Base-by-base conservation (phyloP, 2,888 invertebrate species). In the Alviniconcha strummeri region DNA sequence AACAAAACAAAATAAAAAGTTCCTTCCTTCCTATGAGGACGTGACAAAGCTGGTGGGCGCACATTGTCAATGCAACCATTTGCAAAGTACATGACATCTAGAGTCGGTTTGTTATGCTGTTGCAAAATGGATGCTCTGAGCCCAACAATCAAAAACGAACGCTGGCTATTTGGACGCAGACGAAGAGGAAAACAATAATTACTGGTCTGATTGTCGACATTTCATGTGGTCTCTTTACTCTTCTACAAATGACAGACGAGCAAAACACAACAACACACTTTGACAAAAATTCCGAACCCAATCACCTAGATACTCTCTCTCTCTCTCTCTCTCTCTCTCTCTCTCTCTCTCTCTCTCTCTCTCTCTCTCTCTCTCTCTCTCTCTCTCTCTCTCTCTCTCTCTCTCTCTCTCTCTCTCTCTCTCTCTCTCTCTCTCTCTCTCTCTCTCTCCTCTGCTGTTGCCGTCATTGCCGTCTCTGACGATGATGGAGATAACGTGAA, bases 281-380 rank as follows among this genome's bases (percentile, higher is more conserved):
- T 64, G 64, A 13, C 11, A 13, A 15, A 15, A 64, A 15, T 15
- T 64, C 64, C 64, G 36, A 36, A 36, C 3, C 36, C 36, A 36
- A 36, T 36, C 15, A 4, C 64, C 11, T 64, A 64, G 64, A 15
- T 13, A 72, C 11, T 64, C 15, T 64, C 64, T 64, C 72, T 72
- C 72, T 72, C 72, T 55, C 56, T 19, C 79, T 60, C 64, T 64
- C 19, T 79, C 19, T 19, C 52, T 79, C 79, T 79, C 64, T 79
- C 79, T 79, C 79, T 57, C 19, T 64, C 19, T 19, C 64, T n/a
- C 19, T 17, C 11, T 36, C 6, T 11, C 11, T 15, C 64, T 64
- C 64, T 64, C 64, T 64, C 64, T 64, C 15, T 64, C 64, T 64
- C 11, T 64, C 64, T 64, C 67, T 19, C 60, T 60, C 60, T 56